These are phyloP conservation scores for Tetropium fuscum DNA, from an alignment of 2,888 invertebrate species.

Conservation along the genomic window DNA sequence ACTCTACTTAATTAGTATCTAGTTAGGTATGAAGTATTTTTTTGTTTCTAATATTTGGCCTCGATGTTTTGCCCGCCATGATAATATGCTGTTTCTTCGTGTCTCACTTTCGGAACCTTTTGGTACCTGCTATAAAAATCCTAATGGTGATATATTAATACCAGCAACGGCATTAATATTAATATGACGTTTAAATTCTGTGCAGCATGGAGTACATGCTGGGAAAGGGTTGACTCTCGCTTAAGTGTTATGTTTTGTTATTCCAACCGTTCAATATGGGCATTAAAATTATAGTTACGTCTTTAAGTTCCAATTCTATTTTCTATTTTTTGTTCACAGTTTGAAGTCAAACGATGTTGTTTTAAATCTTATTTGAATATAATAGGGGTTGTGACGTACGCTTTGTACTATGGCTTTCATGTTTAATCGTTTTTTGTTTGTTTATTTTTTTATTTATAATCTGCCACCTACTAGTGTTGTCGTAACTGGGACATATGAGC, in stretches of 20 bases:
- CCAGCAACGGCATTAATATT: slow-evolving; percentile 34
- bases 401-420: no score
- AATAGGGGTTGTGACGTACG: background rate
- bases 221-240: slow-evolving; percentile 34
- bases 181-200: slow-evolving; percentile 31
- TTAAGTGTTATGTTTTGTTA: slow-evolving; percentile 26
- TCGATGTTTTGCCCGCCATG: no score
- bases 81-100: slow-evolving; percentile 5
- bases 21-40: no score
- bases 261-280: slow-evolving; percentile 17
- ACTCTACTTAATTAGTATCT: no score
- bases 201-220: slow-evolving; percentile 38
- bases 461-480: no score
- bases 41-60: background rate
- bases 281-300: slow-evolving; percentile 17
- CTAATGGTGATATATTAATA: slow-evolving; percentile 49
- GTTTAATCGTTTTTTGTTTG: no score
- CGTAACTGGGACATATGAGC: no score
- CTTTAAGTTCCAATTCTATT: slow-evolving; percentile 14
- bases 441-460: no score
- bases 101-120: slow-evolving; percentile 11
- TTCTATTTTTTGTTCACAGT: slow-evolving; percentile 3
- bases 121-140: slow-evolving; percentile 9
- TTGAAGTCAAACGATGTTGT: background rate
- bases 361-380: background rate